Percentiles rank a stretch among this genome's conserved stretches.
Conservation (phyloP, 2,113 vertebrate species). For the Cyanocitta stelleri region DNA sequence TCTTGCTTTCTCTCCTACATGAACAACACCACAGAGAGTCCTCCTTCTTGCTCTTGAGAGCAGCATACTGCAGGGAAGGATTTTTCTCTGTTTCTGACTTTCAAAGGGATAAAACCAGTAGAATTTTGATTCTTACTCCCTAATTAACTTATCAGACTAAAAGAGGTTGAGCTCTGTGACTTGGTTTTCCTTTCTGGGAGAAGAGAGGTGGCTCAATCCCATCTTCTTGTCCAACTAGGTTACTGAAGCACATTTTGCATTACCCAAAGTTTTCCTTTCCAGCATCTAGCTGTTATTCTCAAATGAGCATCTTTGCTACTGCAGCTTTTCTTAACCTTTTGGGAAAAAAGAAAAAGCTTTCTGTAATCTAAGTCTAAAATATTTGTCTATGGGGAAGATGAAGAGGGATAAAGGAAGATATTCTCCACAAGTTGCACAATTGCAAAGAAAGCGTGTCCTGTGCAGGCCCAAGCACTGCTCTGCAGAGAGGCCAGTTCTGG, state of each 20-base stretch:
- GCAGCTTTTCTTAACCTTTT: neutral
- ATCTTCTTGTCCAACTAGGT: neutral
- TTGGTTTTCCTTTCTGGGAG: neutral
- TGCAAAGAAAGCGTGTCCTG: neutral
- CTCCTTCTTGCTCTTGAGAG: neutral
- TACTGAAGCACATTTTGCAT: neutral
- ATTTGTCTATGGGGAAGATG: neutral
- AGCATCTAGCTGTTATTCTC: neutral
- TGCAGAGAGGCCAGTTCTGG: neutral
- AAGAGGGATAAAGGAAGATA: neutral
- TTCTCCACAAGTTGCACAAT: neutral
- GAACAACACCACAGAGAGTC: neutral
- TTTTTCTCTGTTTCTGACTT: neutral
- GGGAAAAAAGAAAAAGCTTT: neutral
- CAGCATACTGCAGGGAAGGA: neutral
- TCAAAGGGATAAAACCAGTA: neutral
- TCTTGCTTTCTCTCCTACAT: neutral
- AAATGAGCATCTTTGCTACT: neutral
- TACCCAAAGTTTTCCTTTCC: neutral
- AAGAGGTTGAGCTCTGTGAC: neutral
- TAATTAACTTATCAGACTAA: neutral
- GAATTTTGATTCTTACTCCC: neutral
- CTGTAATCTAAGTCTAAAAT: neutral
- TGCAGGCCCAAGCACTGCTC: neutral
- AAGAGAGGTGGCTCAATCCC: neutral